These are phyloP conservation scores for Neodiprion fabricii DNA, from an alignment of 1,140 invertebrate species.

Conservation along the genomic window DNA sequence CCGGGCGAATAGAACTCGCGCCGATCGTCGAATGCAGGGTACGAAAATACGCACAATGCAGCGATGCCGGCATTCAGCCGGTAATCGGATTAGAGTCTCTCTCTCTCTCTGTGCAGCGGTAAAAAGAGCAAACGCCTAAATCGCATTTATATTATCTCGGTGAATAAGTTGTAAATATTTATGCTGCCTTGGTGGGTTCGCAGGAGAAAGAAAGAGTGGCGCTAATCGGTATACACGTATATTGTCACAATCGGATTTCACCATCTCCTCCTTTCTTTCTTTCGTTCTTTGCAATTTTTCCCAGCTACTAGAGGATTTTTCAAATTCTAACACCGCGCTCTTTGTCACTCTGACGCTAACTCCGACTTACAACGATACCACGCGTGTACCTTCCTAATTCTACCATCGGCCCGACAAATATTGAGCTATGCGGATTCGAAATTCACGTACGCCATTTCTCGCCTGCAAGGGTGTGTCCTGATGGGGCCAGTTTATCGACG, in stretches of 20 bases:
- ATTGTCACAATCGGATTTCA: constrained; percentile 52
- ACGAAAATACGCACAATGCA: constrained; percentile 31
- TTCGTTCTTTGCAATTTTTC: constrained; percentile 13
- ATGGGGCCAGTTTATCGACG: no score
- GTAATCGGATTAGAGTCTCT: constrained; percentile 52
- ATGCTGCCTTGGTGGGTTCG: constrained; percentile 40
- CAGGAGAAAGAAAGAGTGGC: constrained; percentile 25
- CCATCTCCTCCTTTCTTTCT: constrained; percentile 13
- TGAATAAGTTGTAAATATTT: constrained; percentile 64
- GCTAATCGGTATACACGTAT: constrained; percentile 52
- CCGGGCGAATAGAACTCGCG: no score
- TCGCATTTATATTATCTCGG: constrained; percentile 63
- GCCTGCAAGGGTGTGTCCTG: no score
- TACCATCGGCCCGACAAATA: no score
- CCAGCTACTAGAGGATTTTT: constrained; percentile 7
- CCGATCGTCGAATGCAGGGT: background rate
- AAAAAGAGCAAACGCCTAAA: constrained; percentile 63
- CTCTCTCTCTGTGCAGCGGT: constrained; percentile 27
- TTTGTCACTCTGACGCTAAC: no score
- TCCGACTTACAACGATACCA: no score
- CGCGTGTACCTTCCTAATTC: no score
- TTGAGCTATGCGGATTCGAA: no score
- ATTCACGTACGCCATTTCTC: no score
- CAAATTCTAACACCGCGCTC: background rate
- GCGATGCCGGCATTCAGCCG: constrained; percentile 38